These are phyloP conservation scores for Bibio marci DNA, from an alignment of 2,888 invertebrate species.

Conservation along the genomic window DNA sequence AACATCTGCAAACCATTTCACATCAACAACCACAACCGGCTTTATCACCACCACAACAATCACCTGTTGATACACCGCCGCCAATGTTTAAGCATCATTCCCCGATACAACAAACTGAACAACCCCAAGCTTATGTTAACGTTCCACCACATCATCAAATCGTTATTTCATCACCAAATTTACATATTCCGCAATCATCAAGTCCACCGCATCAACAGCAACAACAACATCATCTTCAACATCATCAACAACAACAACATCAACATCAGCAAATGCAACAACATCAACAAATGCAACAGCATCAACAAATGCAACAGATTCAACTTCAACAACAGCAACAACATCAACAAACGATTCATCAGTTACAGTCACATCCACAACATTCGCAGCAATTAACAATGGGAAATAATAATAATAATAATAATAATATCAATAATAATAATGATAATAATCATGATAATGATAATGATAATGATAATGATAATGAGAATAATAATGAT, in stretches of 20 bases:
- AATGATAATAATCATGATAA: neutral
- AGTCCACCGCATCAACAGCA: conserved; percentile 7
- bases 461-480: too few relatives aligned
- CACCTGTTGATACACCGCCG: neutral
- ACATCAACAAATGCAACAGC: neutral
- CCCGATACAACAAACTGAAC: neutral
- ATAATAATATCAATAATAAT: neutral
- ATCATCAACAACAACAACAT: conserved; percentile 1
- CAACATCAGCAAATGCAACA: conserved; percentile 1
- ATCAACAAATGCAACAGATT: neutral
- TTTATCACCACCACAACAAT: conserved; percentile 4
- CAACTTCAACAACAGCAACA: neutral
- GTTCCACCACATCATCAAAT: conserved; percentile 8
- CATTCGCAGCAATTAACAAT: too few relatives aligned
- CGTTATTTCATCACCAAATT: too few relatives aligned
- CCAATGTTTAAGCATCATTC: neutral
- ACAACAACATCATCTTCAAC: conserved; percentile 17
- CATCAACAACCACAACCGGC: neutral
- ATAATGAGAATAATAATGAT: too few relatives aligned
- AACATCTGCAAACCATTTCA: conserved; percentile 4
- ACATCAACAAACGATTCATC: neutral
- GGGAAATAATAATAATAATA: too few relatives aligned
- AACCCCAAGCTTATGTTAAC: neutral
- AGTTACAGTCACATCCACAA: neutral
- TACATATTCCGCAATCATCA: too few relatives aligned